phyloP scores from a whole-genome alignment of 2,888 invertebrate genomes.

The Nomada hirtipes region DNA sequence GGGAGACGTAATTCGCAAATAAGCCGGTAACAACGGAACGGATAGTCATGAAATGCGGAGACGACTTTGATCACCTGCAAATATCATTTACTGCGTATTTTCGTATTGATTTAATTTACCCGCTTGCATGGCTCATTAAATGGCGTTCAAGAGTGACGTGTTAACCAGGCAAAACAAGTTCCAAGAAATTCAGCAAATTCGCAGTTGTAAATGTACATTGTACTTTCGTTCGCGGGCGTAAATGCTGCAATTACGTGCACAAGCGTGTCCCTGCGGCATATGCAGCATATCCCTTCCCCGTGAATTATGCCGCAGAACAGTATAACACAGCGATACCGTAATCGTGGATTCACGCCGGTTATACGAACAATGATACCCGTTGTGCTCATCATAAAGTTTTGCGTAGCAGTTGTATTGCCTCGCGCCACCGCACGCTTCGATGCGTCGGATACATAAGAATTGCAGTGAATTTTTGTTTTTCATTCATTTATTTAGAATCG shows the following conservation, averaged over 20 bases:
- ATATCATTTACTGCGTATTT: no score
- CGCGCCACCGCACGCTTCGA: no score
- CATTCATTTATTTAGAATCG: not conserved
- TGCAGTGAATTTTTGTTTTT: not conserved
- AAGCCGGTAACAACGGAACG: no score
- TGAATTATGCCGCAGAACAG: conserved; percentile 44
- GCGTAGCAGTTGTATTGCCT: not conserved
- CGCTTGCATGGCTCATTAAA: no score
- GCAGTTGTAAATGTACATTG: not conserved
- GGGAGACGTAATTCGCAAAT: no score
- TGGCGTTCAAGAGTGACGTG: not conserved
- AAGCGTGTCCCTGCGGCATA: conserved; percentile 27
- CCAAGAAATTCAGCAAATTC: conserved; percentile 37
- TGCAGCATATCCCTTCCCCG: conserved; percentile 17
- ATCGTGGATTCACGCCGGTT: conserved; percentile 37
- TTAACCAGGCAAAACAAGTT: conserved; percentile 19
- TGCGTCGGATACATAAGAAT: not conserved
- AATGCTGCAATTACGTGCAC: conserved; percentile 50
- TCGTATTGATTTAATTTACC: no score
- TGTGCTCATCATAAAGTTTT: conserved; percentile 39
- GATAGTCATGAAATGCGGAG: no score
- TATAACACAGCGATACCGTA: conserved; percentile 50
- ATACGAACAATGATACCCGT: conserved; percentile 44
- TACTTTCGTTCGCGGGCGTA: conserved; percentile 15
- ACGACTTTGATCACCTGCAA: no score